Percentiles rank a stretch among this genome's conserved stretches.
Conservation (phyloP, 2,888 invertebrate genomes). For the Eristalis tenax region DNA sequence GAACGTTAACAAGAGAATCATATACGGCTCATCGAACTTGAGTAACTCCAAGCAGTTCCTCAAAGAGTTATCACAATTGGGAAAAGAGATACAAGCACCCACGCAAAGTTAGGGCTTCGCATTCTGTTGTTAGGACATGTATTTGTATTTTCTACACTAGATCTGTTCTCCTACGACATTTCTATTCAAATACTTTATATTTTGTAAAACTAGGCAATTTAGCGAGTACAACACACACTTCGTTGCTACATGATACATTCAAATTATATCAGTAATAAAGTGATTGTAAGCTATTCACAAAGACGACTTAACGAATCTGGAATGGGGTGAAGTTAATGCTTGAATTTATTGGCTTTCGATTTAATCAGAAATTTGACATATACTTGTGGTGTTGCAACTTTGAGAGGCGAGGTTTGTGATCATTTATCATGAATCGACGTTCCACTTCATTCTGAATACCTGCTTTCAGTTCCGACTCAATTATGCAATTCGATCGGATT, state of each 20-base stretch:
- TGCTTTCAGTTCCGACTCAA: no score
- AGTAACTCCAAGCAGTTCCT: conserved; percentile 97
- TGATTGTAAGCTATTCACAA: conserved; percentile 28
- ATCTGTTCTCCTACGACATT: conserved; percentile 38
- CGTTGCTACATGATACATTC: background rate
- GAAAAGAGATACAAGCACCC: conserved; percentile 85
- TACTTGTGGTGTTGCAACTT: no score
- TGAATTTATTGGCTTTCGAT: background rate
- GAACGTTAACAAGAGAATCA: conserved; percentile 88
- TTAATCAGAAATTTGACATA: background rate
- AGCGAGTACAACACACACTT: conserved; percentile 3
- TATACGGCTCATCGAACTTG: conserved; percentile 97
- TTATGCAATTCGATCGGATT: no score
- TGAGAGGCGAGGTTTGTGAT: no score
- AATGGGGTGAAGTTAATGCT: background rate
- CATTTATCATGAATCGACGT: no score
- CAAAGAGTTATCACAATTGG: conserved; percentile 91
- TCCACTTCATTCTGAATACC: no score
- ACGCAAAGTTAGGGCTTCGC: conserved; percentile 78
- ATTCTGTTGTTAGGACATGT: conserved; percentile 59
- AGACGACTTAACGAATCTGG: background rate
- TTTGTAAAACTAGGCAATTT: conserved; percentile 29
- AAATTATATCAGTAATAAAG: conserved; percentile 25
- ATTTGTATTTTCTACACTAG: conserved; percentile 11
- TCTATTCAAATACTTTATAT: conserved; percentile 23